phyloP scores from a whole-genome alignment of 1,140 invertebrate species.

The Drosophila tani region DNA sequence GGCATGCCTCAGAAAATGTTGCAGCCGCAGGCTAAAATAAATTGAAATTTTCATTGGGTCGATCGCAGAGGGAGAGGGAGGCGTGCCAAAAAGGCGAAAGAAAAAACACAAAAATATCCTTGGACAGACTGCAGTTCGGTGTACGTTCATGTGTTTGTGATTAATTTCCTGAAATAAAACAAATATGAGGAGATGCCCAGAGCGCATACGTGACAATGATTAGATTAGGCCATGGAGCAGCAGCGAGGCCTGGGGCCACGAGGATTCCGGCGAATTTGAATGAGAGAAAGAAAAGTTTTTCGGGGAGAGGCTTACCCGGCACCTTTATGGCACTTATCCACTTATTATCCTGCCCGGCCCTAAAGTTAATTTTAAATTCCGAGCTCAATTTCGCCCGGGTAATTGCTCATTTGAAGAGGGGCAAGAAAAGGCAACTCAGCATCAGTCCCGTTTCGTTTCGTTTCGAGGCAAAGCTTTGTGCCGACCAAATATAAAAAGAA shows the following conservation, averaged over 20 bases:
- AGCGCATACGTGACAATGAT: slow-evolving; percentile 77
- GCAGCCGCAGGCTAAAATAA: slow-evolving; percentile 73
- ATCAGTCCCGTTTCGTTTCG: slow-evolving; percentile 1
- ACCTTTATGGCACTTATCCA: slow-evolving; percentile 26
- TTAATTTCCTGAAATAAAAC: slow-evolving; percentile 77
- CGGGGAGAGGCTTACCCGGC: background rate
- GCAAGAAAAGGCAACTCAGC: slow-evolving; percentile 40
- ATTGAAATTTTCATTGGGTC: slow-evolving; percentile 79
- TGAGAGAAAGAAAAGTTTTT: slow-evolving; percentile 13
- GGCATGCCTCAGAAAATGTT: slow-evolving; percentile 45
- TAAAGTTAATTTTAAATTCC: slow-evolving; percentile 51
- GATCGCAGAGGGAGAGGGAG: slow-evolving; percentile 7
- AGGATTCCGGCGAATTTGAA: slow-evolving; percentile 17
- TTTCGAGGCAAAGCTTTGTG: slow-evolving; percentile 47
- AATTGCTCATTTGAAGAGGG: slow-evolving; percentile 55
- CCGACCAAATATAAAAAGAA: slow-evolving; percentile 46
- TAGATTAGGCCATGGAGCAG: slow-evolving; percentile 58
- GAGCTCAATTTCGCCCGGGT: slow-evolving; percentile 47
- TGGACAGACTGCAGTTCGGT: slow-evolving; percentile 50
- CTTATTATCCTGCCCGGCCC: slow-evolving; percentile 21
- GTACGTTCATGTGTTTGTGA: slow-evolving; percentile 66
- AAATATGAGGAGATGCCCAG: slow-evolving; percentile 45
- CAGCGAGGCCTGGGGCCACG: background rate
- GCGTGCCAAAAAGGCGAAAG: slow-evolving; percentile 1
- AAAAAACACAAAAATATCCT: slow-evolving; percentile 6